A percentile compares a stretch with the other conserved stretches of the same genome.
phyloP scores from a whole-genome alignment of 2,797 vertebrate species.

The Coregonus ussuriensis region DNA sequence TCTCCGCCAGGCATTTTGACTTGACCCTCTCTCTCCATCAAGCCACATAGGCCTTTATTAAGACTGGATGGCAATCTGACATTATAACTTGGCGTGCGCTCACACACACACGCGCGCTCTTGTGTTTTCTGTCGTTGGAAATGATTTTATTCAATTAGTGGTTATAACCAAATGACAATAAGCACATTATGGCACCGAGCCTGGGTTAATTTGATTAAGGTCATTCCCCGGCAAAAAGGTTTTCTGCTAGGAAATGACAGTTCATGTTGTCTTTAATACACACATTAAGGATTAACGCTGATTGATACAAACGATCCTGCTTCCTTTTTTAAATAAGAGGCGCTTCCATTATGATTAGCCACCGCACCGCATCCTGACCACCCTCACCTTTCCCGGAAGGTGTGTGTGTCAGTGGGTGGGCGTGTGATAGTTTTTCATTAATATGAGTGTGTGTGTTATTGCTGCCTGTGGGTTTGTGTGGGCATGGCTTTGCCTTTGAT shows the following conservation, averaged over 20 bases:
- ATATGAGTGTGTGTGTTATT: too few relatives aligned
- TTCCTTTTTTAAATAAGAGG: conserved; percentile 9
- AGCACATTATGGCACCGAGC: conserved; percentile 47
- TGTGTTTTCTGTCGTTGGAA: conserved; percentile 24
- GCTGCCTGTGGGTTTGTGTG: too few relatives aligned
- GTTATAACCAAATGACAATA: conserved; percentile 54
- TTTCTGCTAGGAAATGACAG: conserved; percentile 42
- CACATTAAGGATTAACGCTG: conserved; percentile 50
- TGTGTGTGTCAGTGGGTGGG: background rate
- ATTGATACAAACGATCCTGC: conserved; percentile 45
- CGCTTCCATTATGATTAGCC: background rate
- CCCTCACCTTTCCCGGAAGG: background rate
- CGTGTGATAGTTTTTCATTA: background rate
- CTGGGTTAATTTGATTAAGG: conserved; percentile 51
- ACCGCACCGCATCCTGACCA: background rate
- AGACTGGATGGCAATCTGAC: background rate
- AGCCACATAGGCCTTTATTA: conserved; percentile 17
- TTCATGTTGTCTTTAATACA: conserved; percentile 44
- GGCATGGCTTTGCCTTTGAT: background rate
- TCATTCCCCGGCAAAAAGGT: conserved; percentile 39
- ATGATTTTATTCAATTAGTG: conserved; percentile 53
- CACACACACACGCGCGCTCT: background rate
- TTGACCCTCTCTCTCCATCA: conserved; percentile 16
- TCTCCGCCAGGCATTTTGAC: conserved; percentile 24
- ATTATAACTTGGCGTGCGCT: background rate